phyloP scores from a whole-genome alignment of 2,888 invertebrate genomes.

The Vannuccia rotundouncinata region DNA sequence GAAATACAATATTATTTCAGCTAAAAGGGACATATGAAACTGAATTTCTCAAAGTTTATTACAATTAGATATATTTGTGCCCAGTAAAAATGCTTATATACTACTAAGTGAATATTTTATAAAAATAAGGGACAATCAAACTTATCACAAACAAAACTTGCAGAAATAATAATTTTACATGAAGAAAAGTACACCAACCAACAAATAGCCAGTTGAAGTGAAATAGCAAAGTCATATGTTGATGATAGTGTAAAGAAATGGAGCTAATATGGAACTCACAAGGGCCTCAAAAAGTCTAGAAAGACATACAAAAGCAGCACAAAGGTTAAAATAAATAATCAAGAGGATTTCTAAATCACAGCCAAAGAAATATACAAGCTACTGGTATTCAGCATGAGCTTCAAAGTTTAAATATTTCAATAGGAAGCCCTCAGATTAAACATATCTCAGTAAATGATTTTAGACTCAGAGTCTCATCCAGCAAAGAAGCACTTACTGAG shows the following conservation, averaged over 20 bases:
- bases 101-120: not conserved
- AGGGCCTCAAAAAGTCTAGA: not conserved
- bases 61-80: not conserved
- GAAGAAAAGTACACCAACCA: not conserved
- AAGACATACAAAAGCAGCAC: not conserved
- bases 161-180: not conserved
- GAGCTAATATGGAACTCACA: not conserved
- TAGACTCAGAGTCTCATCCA: not conserved
- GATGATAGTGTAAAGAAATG: not conserved
- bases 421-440: not conserved
- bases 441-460: not conserved
- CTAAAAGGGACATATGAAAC: not conserved
- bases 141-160: not conserved
- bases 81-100: no score
- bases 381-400: not conserved
- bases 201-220: not conserved
- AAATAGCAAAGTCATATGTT: not conserved
- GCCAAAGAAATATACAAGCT: not conserved
- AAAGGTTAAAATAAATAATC: not conserved
- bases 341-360: not conserved
- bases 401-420: not conserved
- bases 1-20: not conserved
- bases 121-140: not conserved
- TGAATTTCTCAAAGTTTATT: not conserved
- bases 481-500: not conserved